Evolutionary conservation across 2,888 invertebrate genomes (phyloP), one percentile per base, ranked within the genome.

Genomic region (Lydus trimaculatus): DNA sequence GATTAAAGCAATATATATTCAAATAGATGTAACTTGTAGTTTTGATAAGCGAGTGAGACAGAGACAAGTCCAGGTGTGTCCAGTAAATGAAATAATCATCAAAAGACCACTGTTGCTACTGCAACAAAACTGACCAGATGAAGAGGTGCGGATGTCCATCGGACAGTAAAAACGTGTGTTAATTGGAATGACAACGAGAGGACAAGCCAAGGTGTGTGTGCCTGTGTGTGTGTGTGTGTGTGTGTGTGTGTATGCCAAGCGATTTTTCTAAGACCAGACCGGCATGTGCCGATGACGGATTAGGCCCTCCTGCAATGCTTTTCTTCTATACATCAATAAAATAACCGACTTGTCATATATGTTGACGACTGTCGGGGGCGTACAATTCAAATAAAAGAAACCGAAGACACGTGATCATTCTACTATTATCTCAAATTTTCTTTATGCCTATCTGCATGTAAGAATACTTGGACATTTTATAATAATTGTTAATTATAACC

Each of bases 151-250:
- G 70, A 73, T 69, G 74, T 79, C 36, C 17, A 43, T 17, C 17
- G 80, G 8, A 3, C 6, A 43, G 43, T 43, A 81, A 79, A 80
- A 81, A 81, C 81, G 80, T 80, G 80, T 79, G 82, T 82, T 84
- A 84, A 84, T 84, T 84, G 84, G 81, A 79, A 75, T 83, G 84
- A 84, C 82, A 80, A 81, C 43, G 56, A 52, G 59, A 36, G 77
- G 79, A 75, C 73, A 77, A 74, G 73, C 77, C 82, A 82, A 84
- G 84, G n/a, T 43, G 43, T 43, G 43, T 15, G 43, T 15, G 36
- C 6, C 31, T 28, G n/a, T 43, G 43, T 43, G 17, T 4, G n/a
- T 28, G 15, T 7, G 4, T 8, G 7, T 31, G 4, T 31, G 7
- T 31, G 7, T 36, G 82, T 79, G 80, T 78, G 78, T 78, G 79